Conservation (phyloP, 2,888 invertebrate species). For the Embidobia sp. region DNA sequence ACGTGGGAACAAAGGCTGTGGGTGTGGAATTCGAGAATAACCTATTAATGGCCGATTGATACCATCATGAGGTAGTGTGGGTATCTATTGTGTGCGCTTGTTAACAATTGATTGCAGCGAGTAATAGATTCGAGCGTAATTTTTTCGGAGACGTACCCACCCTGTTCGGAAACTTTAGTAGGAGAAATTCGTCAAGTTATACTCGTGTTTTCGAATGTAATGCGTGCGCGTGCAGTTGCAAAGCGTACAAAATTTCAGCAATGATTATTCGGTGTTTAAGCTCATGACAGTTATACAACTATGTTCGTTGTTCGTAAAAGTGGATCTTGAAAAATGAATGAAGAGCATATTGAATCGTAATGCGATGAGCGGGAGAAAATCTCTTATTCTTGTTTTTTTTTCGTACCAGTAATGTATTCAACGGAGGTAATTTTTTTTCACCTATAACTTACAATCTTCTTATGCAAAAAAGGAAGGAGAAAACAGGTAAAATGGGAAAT, state of each 20-base stretch:
- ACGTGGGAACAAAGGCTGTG: too few relatives aligned
- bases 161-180: too few relatives aligned
- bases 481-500: slow-evolving; percentile 12
- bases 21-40: too few relatives aligned
- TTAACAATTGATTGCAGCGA: slow-evolving; percentile 7
- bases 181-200: neutral
- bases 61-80: too few relatives aligned
- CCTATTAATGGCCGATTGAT: too few relatives aligned
- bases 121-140: neutral
- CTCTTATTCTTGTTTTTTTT: neutral
- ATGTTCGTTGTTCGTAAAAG: neutral
- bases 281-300: too few relatives aligned
- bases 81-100: too few relatives aligned
- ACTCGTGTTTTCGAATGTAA: neutral
- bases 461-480: neutral
- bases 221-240: too few relatives aligned
- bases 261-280: too few relatives aligned
- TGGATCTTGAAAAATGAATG: too few relatives aligned
- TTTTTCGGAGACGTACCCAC: neutral
- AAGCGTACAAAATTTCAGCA: too few relatives aligned
- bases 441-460: slow-evolving; percentile 36
- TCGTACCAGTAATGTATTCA: slow-evolving; percentile 10
- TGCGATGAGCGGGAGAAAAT: neutral
- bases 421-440: slow-evolving; percentile 4
- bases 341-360: slow-evolving; percentile 10